Conservation (phyloP, 2,113 vertebrate genomes). For the Stegostoma tigrinum region DNA sequence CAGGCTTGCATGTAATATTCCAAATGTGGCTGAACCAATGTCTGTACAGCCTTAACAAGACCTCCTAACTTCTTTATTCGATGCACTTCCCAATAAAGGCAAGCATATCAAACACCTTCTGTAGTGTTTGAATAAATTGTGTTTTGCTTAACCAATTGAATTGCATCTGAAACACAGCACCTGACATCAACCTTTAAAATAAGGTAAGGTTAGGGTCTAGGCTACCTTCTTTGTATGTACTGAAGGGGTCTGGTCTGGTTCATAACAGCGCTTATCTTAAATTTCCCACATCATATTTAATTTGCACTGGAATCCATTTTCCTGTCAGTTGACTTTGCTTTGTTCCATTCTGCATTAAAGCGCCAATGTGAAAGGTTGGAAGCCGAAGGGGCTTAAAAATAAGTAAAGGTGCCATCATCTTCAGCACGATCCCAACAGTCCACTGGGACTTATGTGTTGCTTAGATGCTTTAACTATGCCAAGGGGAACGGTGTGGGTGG, state of each 20-base stretch:
- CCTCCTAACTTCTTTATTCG: too few species aligned
- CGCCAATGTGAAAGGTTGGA: not conserved
- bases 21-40: too few species aligned
- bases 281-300: not conserved
- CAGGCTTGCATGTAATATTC: too few species aligned
- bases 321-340: not conserved
- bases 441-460: not conserved
- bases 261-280: not conserved
- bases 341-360: not conserved
- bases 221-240: too few species aligned
- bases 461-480: not conserved
- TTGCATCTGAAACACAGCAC: too few species aligned
- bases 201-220: too few species aligned
- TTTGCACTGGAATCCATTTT: not conserved
- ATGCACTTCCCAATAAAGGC: too few species aligned
- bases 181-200: too few species aligned
- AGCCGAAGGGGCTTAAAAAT: not conserved
- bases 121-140: too few species aligned
- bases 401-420: not conserved
- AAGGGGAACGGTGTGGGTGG: not conserved
- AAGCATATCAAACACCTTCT: too few species aligned
- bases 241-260: not conserved
- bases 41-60: too few species aligned
- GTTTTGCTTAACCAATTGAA: too few species aligned
- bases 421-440: not conserved